These are phyloP conservation scores for Latheticus oryzae DNA, from an alignment of 2,888 invertebrate species.

Conservation along the genomic window DNA sequence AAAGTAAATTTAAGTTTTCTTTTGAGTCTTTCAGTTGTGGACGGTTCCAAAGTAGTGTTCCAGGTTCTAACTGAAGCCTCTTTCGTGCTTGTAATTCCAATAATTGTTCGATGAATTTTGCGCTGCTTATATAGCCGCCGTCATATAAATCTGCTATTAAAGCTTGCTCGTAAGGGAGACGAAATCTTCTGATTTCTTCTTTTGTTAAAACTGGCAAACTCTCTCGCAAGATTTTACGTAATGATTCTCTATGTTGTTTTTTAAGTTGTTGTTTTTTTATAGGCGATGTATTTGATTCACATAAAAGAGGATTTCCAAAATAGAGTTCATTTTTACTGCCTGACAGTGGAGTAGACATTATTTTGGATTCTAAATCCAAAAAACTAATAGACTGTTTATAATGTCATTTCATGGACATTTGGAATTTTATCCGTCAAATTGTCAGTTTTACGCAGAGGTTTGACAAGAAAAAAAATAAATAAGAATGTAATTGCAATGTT, in stretches of 20 bases:
- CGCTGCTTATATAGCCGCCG: slow-evolving; percentile 66
- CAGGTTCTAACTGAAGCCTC: slow-evolving; percentile 67
- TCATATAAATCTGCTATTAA: slow-evolving; percentile 70
- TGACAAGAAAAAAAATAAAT: neutral
- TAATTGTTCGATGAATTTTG: slow-evolving; percentile 68
- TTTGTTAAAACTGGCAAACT: slow-evolving; percentile 59
- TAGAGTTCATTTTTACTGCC: neutral
- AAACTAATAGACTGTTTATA: too few species aligned
- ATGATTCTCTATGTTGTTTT: slow-evolving; percentile 4
- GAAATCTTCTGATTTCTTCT: slow-evolving; percentile 56
- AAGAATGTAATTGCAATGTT: slow-evolving; percentile 5
- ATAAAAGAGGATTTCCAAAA: neutral
- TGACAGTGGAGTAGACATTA: neutral
- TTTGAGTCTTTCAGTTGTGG: slow-evolving; percentile 57
- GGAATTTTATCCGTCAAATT: neutral
- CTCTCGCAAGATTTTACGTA: slow-evolving; percentile 52
- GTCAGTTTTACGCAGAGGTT: neutral
- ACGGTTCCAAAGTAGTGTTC: slow-evolving; percentile 65
- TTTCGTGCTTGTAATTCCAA: slow-evolving; percentile 70
- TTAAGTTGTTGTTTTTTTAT: slow-evolving; percentile 15
- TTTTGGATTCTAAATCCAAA: neutral
- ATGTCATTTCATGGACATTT: too few species aligned
- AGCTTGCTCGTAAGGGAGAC: slow-evolving; percentile 69
- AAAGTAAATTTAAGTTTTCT: slow-evolving; percentile 52
- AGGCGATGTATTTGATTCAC: slow-evolving; percentile 2